Evolutionary conservation across 2,888 invertebrate genomes (phyloP), one percentile per base, ranked within the genome.

Genomic region (Cepaea hortensis): DNA sequence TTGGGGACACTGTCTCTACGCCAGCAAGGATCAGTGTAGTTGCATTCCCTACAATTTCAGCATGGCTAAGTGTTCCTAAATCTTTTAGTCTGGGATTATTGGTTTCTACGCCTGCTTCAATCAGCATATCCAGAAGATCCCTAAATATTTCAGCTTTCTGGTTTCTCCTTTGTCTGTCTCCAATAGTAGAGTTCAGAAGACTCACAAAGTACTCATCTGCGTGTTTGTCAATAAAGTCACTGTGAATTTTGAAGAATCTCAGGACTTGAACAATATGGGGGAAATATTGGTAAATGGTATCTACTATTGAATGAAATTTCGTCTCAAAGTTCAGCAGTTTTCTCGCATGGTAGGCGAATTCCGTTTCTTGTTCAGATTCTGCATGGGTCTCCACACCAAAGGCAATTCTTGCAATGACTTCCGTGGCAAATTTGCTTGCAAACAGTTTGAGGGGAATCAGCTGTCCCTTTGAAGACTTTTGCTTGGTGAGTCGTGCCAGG

Each of bases 331-430:
- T 62, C 1, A 84, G 20, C 7, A 84, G 1, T 20, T 18, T 76
- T 68, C 84, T 84, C 7, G 75, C 65, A 50, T 79, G 35, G 55
- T 70, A 65, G 6, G 79, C 68, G 46, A 85, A 85, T 55, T 85
- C 85, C n/a, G 75, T 62, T 55, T 85, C 85, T 18, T 48, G 18
- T 20, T 77, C 65, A 15, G 85, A 79, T 3, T 79, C 85, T 0
- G 85, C 85, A 61, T 85, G 79, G 3, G 70, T 55, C 50, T 85
- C 70, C 6, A 85, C 55, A 0, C 85, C 85, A 35, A 85, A 85
- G 0, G 68, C 85, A 3, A 79, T 23, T 18, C 79, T 70, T 1
- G 85, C 85, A 11, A 85, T 85, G 23, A 85, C 85, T 20, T 85
- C 85, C 2, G 79, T 85, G 0, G 85, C 9, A 70, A 79, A 85